Conservation (phyloP, 2,888 invertebrate species). For the Neoscelio sp. region DNA sequence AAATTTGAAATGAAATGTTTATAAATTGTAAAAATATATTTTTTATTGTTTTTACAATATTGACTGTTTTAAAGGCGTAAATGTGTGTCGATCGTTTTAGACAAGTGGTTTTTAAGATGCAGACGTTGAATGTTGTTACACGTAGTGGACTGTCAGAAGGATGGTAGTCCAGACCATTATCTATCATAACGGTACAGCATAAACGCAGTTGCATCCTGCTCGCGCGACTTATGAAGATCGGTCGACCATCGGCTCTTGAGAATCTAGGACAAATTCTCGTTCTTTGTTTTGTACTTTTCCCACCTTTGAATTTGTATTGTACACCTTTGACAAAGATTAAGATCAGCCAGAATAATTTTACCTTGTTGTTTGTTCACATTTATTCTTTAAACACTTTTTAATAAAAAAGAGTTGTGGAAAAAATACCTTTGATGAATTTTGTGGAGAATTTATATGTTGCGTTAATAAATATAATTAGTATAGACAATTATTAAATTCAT, state of each 20-base stretch:
- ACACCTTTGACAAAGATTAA: neutral
- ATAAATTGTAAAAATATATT: too few species aligned
- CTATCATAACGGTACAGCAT: conserved; percentile 62
- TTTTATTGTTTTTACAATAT: too few species aligned
- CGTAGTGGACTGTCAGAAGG: conserved; percentile 20
- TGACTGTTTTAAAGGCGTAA: too few species aligned
- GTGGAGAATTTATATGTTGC: too few species aligned
- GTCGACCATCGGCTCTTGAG: conserved; percentile 38
- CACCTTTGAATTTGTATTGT: conserved; percentile 31
- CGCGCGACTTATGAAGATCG: conserved; percentile 55
- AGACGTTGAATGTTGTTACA: neutral
- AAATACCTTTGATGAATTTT: too few species aligned
- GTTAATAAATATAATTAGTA: too few species aligned
- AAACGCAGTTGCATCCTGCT: conserved; percentile 63
- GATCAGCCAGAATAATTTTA: neutral
- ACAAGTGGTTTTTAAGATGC: neutral
- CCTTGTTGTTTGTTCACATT: too few species aligned
- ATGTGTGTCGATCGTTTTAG: too few species aligned
- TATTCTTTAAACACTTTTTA: too few species aligned
- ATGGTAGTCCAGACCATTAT: conserved; percentile 44
- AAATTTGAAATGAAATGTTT: too few species aligned
- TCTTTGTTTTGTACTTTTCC: conserved; percentile 59
- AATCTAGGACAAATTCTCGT: conserved; percentile 61
- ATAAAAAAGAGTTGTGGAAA: too few species aligned
- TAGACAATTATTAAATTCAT: too few species aligned